These are phyloP conservation scores for mouse (Mus musculus) DNA, from an alignment of 2,113 vertebrate species.

Conservation along the genomic window GRCm39 chr11:86795501-86796000, in stretches of 20 bases:
- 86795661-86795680: background rate
- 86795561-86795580: too few relatives aligned
- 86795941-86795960: slow-evolving; percentile 10
- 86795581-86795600: background rate
- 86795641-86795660: background rate
- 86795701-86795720: background rate
- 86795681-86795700: background rate
- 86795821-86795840: slow-evolving; percentile 42
- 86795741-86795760: background rate
- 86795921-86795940: background rate
- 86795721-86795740: background rate
- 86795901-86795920: slow-evolving; percentile 48
- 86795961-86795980: slow-evolving; percentile 44
- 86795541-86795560: background rate
- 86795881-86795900: slow-evolving; percentile 63
- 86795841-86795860: slow-evolving; percentile 30
- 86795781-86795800: slow-evolving; percentile 35
- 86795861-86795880: slow-evolving; percentile 3
- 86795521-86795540: background rate
- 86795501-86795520: background rate
- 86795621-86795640: background rate
- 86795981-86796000: background rate
- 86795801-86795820: background rate
- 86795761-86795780: background rate
- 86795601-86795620: background rate